Evolutionary conservation across 2,113 vertebrate genomes (phyloP), one percentile per base, ranked within the genome.

Genomic region (Acanthisitta chloris): DNA sequence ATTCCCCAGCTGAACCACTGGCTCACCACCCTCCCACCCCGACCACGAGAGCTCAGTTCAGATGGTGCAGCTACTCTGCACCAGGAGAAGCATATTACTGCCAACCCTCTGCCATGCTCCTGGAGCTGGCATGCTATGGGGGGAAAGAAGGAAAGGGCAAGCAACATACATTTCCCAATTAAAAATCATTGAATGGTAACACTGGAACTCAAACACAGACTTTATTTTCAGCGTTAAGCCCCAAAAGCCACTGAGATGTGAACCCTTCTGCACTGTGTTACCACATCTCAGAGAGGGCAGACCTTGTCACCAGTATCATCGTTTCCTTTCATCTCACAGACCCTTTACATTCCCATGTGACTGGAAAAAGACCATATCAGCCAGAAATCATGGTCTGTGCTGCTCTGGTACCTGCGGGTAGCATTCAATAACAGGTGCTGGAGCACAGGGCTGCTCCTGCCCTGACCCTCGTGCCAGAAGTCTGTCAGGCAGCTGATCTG

Each of bases 401-500:
- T 76, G 81, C 52, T 43, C 91, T 49, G 71, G 42, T 97, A 96
- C 92, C 97, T 95, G 94, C 18, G 6, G 92, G 95, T 88, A 96
- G 91, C 43, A 23, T 92, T 78, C 70, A 78, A 88, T 76, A 96
- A 88, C 90, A 94, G 55, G 86, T 85, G 76, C 91, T 90, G 72
- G 28, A 90, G 73, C 46, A 43, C 61, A 55, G 79, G 54, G 62
- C 66, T 90, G 92, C 74, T 93, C 9, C 90, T 73, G 88, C 76
- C 79, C 83, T 65, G n/a, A 49, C 66, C 51, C 85, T 74, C 7
- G 1, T 86, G 92, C 88, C 92, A 94, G 51, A 65, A 85, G 34
- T 38, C 57, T 92, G 61, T 73, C 88, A 92, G 78, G 91, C 86
- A 92, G 71, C 88, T 91, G 80, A 66, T 81, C 61, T 81, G 42